A percentile compares a stretch with the other conserved stretches of the same genome.
Conservation (phyloP, 2,888 invertebrate species). For the Arctia plantaginis region DNA sequence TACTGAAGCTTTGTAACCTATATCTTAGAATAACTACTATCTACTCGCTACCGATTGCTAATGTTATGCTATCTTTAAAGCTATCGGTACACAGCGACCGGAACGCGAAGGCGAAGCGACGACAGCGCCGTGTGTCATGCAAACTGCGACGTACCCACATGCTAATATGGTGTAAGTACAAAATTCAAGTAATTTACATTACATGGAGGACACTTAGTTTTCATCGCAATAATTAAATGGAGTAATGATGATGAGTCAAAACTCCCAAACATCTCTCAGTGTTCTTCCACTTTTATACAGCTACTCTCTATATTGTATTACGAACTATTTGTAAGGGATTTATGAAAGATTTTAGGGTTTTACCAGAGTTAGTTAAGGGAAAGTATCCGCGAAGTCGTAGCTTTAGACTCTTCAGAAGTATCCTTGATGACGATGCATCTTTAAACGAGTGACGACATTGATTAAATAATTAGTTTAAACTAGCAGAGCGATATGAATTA, state of each 20-base stretch:
- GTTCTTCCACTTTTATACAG: neutral
- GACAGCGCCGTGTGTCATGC: neutral
- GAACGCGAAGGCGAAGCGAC: neutral
- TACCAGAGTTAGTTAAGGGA: neutral
- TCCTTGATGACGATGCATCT: constrained; percentile 34
- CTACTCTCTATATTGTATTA: neutral
- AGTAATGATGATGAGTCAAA: neutral
- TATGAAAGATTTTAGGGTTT: neutral
- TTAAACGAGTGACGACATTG: constrained; percentile 22
- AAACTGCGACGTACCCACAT: neutral
- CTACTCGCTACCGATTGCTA: constrained; percentile 35
- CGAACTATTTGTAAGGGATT: neutral
- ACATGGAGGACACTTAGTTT: neutral
- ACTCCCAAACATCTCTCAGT: neutral
- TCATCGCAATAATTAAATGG: neutral
- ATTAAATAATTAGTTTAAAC: constrained; percentile 22
- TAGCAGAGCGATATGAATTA: neutral
- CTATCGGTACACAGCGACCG: neutral
- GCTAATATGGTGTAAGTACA: neutral
- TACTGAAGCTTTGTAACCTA: constrained; percentile 45
- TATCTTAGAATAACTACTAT: constrained; percentile 42
- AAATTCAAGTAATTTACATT: neutral
- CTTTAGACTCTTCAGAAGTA: constrained; percentile 29
- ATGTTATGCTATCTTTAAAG: constrained; percentile 6
- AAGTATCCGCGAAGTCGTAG: constrained; percentile 28